Conservation (phyloP, 2,888 invertebrate genomes). For the Drosophila pseudotalamancana region DNA sequence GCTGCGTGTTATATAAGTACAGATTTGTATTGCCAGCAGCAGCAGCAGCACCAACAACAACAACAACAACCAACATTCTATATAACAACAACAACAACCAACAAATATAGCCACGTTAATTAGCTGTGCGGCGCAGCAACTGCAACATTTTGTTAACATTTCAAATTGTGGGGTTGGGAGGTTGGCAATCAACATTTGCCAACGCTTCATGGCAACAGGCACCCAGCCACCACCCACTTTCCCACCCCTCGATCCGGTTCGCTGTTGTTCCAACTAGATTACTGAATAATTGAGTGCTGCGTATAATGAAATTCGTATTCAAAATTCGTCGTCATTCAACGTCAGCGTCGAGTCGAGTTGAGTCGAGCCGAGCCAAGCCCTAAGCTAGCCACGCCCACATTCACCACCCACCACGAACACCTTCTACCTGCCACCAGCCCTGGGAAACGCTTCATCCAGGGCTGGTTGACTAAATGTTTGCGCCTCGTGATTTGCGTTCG, state of each 20-base stretch:
- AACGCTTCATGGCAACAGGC: constrained; percentile 2
- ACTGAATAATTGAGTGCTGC: constrained; percentile 78
- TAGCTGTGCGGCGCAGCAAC: constrained; percentile 47
- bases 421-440: too few species aligned
- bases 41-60: constrained; percentile 6
- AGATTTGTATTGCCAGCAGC: constrained; percentile 23
- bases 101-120: constrained; percentile 44
- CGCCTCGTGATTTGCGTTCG: constrained; percentile 39
- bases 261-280: constrained; percentile 57
- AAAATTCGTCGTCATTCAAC: constrained; percentile 77
- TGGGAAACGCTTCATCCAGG: not conserved
- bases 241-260: not conserved
- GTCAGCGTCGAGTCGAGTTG: constrained; percentile 30
- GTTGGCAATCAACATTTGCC: constrained; percentile 31
- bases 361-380: constrained; percentile 6
- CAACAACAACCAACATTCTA: constrained; percentile 1
- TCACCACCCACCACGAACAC: not conserved
- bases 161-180: constrained; percentile 21
- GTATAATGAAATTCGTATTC: constrained; percentile 79
- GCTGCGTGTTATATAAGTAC: constrained; percentile 20
- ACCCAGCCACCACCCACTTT: not conserved
- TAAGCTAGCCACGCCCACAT: constrained; percentile 1
- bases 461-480: constrained; percentile 59
- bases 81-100: constrained; percentile 20
- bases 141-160: constrained; percentile 73